Evolutionary conservation across 2,797 vertebrate genomes (phyloP), one percentile per base, ranked within the genome.

Genomic region (Anomalospiza imberbis): DNA sequence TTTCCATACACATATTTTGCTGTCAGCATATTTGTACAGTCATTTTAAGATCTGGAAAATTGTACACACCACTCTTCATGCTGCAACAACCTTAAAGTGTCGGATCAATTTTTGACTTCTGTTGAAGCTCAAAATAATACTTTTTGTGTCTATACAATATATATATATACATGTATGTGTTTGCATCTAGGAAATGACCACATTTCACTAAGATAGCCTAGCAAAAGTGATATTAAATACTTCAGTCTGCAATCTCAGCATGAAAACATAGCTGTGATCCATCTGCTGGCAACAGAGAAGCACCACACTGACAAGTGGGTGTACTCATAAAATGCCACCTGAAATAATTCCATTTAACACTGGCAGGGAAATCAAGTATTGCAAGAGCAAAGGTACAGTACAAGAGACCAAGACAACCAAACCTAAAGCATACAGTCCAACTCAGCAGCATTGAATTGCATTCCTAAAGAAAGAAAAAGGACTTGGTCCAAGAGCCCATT

Each of bases 201-300:
- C 34, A 58, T 66, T 89, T 91, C 84, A 93, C 25, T 81, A 81
- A 88, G 87, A 88, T n/a, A 84, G 87, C 60, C 57, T 78, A 77
- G 61, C 50, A 68, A 57, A 84, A 87, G 55, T 71, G 63, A 85
- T 63, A 73, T 48, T 45, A 84, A 77, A 88, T 48, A 63, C 36
- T 95, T 48, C 31, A 29, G 10, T 80, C 66, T 91, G 58, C 77
- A 81, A 65, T 57, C 48, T 68, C 50, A 91, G 75, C 68, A 61
- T 4, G 44, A 92, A 65, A 68, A 29, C 34, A 32, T 5, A 26
- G 73, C 61, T 22, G 42, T 55, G 78, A 86, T 68, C 89, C 70
- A 86, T n/a, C 91, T 92, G 77, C 86, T 83, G 84, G 70, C 80
- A 79, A 83, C 66, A 84, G 40, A 92, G 83, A 34, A 74, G 60